Evolutionary conservation across 2,113 vertebrate species (phyloP), one percentile per base, ranked within the genome.

Genomic region (Malaclemys terrapin): DNA sequence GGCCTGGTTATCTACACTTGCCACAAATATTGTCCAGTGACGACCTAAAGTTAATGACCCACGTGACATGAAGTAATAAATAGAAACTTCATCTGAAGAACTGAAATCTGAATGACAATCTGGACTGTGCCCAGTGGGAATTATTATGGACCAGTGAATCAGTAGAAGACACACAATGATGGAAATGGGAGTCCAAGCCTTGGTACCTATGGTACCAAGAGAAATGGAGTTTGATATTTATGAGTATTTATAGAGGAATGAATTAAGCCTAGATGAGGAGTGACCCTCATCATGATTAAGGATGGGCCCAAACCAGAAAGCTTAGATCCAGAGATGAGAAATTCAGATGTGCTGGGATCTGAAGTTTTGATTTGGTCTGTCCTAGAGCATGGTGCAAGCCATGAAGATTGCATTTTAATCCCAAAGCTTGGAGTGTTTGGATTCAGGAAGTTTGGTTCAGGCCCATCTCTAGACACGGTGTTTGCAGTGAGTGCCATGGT

Each of bases 181-280:
- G 75, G 76, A 75, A 89, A 75, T 11, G 52, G 52, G 65, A 1
- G 0, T 35, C n/a, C 93, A 88, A 78, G 3, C 17, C 53, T 84
- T 47, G 76, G 35, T 72, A 47, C 22, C 0, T 1, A 53, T 3
- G 87, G 85, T 82, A 80, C 35, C 94, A 87, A 45, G 82, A 90
- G 85, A 35, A 94, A 80, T 0, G 1, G 25, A 0, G 0, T 16
- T 42, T 22, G 53, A 82, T 69, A 57, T 75, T 91, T 0, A 0
- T 1, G 80, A 84, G 47, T 31, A 2, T 50, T 95, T 0, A 0
- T 52, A 79, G 10, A 79, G 13, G 16, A 29, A 24, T 29, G 6
- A 31, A 5, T 47, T 93, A 53, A 89, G 38, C 47, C 86, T 92
- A 85, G 75, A 87, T 0, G 0, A 2, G n/a, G 89, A 57, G 53